These are phyloP conservation scores for Branchellion lobata DNA, from an alignment of 2,888 invertebrate species.

Conservation along the genomic window DNA sequence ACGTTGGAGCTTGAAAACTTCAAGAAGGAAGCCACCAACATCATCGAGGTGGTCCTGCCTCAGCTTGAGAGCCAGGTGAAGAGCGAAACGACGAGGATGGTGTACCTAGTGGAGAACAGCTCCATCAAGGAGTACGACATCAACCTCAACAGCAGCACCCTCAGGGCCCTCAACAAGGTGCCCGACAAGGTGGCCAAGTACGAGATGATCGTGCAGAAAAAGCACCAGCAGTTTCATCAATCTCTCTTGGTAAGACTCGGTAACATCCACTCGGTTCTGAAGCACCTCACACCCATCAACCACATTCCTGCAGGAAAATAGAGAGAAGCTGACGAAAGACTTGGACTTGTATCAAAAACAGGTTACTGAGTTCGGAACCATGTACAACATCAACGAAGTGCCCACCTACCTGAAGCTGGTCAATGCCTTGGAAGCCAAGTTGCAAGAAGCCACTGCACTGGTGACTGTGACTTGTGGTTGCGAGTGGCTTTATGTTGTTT, in stretches of 20 bases:
- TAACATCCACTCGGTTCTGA: no score
- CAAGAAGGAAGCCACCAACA: conserved; percentile 73
- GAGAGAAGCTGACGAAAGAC: conserved; percentile 31
- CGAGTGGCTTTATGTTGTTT: not conserved
- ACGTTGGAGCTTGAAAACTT: conserved; percentile 83
- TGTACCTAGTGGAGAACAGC: conserved; percentile 81
- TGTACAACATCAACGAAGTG: conserved; percentile 30
- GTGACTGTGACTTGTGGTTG: conserved; percentile 5
- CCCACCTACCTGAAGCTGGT: conserved; percentile 36
- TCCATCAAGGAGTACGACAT: conserved; percentile 79
- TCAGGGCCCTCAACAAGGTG: conserved; percentile 28
- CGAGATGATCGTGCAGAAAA: conserved; percentile 1
- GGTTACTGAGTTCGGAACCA: conserved; percentile 12
- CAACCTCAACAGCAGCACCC: conserved; percentile 79
- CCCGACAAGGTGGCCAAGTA: conserved; percentile 31
- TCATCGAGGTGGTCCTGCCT: conserved; percentile 71
- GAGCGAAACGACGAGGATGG: conserved; percentile 66
- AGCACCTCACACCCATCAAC: not conserved
- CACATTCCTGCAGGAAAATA: conserved; percentile 6
- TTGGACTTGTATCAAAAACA: conserved; percentile 26
- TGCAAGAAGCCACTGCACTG: conserved; percentile 12
- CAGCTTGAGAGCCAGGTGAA: conserved; percentile 76
- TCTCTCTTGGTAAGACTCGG: no score
- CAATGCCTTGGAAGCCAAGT: conserved; percentile 25
- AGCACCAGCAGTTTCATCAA: conserved; percentile 20